Evolutionary conservation across 2,113 vertebrate species (phyloP), one percentile per base, ranked within the genome.

Genomic region (Lepus americanus): DNA sequence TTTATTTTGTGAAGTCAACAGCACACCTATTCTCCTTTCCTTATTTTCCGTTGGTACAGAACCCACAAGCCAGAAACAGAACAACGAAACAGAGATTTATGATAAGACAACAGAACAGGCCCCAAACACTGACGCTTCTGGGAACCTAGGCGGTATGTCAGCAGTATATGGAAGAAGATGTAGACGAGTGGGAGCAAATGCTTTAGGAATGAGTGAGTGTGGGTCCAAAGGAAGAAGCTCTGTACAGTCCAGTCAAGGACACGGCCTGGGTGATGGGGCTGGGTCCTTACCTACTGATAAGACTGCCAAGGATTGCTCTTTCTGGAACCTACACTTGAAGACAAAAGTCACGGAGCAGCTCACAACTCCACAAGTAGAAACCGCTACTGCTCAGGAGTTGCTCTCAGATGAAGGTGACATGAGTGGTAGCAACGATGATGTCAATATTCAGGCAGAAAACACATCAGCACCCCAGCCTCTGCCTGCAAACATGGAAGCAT

Each of bases 41-140:
- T 95, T 64, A 3, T 89, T 80, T 95, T 13, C 96, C 1, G 96
- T 97, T 95, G 55, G 69, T 90, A 19, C 1, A 98, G 98, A 90
- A 36, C 22, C 89, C 19, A 84, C 94, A 36, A 59, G n/a, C 90
- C 96, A 72, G 29, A 39, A 96, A 61, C 90, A 87, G 64, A 90
- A 29, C 11, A 69, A 53, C 36, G 51, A 88, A 82, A 81, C 81
- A 23, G 76, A 44, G 91, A 64, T 19, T 3, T 0, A 8, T 67
- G 81, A 88, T 88, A 93, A 96, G 51, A 51, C 0, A 0, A 9
- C 4, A 27, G 64, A 61, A 27, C 3, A 79, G 67, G 70, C 79
- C 94, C 17, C 29, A 80, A 59, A 51, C 9, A n/a, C 9, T 31
- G 86, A 73, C 59, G 55, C 27, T 84, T 6, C 86, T 22, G 0